Conservation (phyloP, 2,888 invertebrate species). For the Miltochrista miniata region DNA sequence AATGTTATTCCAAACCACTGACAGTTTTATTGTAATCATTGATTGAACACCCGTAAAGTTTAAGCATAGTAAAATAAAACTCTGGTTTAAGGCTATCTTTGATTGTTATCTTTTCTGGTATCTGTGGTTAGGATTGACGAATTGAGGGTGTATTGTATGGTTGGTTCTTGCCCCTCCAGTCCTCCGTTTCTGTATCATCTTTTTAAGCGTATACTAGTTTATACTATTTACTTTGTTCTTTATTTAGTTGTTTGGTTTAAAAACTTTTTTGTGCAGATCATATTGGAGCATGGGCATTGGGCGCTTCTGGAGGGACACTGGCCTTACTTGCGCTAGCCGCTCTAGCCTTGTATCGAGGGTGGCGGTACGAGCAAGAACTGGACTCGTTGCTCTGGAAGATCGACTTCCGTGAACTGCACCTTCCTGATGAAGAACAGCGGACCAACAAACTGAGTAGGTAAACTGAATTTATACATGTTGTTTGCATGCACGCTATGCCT, state of each 20-base stretch:
- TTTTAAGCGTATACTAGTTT: too few relatives aligned
- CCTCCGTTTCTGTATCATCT: too few relatives aligned
- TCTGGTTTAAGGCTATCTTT: too few relatives aligned
- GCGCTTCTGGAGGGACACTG: slow-evolving; percentile 90
- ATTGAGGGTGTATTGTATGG: too few relatives aligned
- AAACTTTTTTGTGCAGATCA: slow-evolving; percentile 82
- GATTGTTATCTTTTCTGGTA: too few relatives aligned
- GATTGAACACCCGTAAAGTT: too few relatives aligned
- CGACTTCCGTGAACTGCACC: slow-evolving; percentile 94
- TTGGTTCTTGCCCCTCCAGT: too few relatives aligned
- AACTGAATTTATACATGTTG: slow-evolving; percentile 73
- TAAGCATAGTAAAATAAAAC: too few relatives aligned
- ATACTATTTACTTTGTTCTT: too few relatives aligned
- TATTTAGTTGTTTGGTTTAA: not conserved
- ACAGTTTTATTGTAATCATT: too few relatives aligned
- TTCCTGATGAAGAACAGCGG: slow-evolving; percentile 79
- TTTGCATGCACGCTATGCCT: slow-evolving; percentile 54
- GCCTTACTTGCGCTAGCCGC: slow-evolving; percentile 88
- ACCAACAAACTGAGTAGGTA: slow-evolving; percentile 82
- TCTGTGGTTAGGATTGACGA: too few relatives aligned
- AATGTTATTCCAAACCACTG: too few relatives aligned
- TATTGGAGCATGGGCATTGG: slow-evolving; percentile 92
- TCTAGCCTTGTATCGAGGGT: slow-evolving; percentile 92
- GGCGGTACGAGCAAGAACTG: slow-evolving; percentile 96
- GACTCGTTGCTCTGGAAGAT: slow-evolving; percentile 97